phyloP scores from a whole-genome alignment of 2,888 invertebrate genomes.

The Choristoneura rosaceana region DNA sequence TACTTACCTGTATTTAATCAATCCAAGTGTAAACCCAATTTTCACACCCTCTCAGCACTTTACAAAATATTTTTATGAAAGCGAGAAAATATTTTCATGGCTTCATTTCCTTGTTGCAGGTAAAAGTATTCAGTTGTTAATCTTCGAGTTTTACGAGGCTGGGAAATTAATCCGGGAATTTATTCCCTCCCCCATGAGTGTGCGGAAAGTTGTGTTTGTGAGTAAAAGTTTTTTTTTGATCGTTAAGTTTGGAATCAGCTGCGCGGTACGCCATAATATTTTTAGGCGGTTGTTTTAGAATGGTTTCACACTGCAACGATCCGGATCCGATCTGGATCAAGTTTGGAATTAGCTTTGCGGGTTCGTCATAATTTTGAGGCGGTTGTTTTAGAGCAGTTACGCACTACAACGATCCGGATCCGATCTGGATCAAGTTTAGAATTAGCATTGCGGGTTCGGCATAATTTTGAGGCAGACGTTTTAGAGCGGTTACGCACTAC shows the following conservation, averaged over 20 bases:
- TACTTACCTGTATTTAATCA: too few species aligned
- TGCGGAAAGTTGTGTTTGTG: conserved; percentile 28
- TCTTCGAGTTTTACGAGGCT: conserved; percentile 29
- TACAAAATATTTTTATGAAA: conserved; percentile 1
- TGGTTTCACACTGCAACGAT: too few species aligned
- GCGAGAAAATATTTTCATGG: conserved; percentile 22
- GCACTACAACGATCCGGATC: too few species aligned
- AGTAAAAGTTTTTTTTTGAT: conserved; percentile 29
- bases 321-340: too few species aligned
- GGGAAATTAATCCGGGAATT: conserved; percentile 27
- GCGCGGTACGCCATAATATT: not conserved
- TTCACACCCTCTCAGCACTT: not conserved
- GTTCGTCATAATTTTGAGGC: too few species aligned
- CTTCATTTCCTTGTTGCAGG: conserved; percentile 40
- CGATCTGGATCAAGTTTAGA: too few species aligned
- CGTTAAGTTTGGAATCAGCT: not conserved
- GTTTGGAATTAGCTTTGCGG: too few species aligned
- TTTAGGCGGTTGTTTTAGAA: too few species aligned
- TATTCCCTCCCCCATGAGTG: conserved; percentile 27
- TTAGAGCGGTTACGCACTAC: too few species aligned
- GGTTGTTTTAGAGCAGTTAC: too few species aligned
- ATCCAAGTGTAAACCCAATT: not conserved
- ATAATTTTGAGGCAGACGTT: too few species aligned
- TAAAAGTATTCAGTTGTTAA: conserved; percentile 37
- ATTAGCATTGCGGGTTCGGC: too few species aligned